Evolutionary conservation across 2,888 invertebrate genomes (phyloP).

Genomic region (Cephus pulcher): DNA sequence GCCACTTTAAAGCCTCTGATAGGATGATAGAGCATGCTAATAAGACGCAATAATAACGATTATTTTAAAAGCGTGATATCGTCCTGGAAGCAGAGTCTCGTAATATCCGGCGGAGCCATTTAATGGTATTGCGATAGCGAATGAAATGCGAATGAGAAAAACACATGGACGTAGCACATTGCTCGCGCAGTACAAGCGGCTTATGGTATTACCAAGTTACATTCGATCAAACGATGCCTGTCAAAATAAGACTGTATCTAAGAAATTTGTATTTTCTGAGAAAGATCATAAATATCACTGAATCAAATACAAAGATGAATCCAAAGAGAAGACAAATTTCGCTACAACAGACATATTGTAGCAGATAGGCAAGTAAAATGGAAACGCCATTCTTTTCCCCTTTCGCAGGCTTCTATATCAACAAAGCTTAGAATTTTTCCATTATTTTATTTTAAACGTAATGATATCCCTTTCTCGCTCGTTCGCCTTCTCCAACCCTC

Average conservation of each 20-base stretch:
- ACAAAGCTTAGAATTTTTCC: constrained; percentile 3
- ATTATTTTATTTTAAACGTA: constrained; percentile 2
- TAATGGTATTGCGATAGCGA: neutral
- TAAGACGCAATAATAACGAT: constrained; percentile 57
- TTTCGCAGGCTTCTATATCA: neutral
- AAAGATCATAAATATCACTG: neutral
- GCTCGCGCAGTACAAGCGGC: neutral
- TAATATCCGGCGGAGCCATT: neutral
- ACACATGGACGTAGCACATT: neutral
- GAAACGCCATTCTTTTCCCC: neutral
- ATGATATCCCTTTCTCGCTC: neutral
- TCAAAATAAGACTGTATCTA: neutral
- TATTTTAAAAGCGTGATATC: constrained; percentile 40
- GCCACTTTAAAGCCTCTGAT: constrained; percentile 49
- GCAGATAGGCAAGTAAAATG: neutral
- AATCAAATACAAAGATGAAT: neutral
- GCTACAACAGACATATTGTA: neutral
- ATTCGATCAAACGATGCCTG: neutral
- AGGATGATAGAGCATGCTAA: constrained; percentile 58
- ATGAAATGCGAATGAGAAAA: neutral
- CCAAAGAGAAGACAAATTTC: neutral
- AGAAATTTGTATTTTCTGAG: neutral
- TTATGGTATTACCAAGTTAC: neutral
- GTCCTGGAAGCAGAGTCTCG: constrained; percentile 7
- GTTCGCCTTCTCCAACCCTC: neutral